Base-by-base conservation (phyloP, 37 sponge, comb jelly and placozoan species). In the Oscarella lobularis region DNA sequence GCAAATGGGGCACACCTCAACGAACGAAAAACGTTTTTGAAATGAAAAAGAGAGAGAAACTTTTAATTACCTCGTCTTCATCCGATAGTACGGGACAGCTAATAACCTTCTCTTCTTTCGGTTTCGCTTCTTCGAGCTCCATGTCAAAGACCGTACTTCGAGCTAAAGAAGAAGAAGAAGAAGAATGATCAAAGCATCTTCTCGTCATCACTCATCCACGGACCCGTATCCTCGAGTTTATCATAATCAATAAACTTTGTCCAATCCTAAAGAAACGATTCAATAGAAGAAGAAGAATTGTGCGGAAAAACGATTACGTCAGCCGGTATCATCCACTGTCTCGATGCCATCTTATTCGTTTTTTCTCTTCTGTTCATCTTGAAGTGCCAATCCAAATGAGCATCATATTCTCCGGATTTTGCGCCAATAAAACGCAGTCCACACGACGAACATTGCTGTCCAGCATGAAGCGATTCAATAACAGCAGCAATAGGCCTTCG, bases 361-460 rank as follows among this genome's bases (percentile, higher is more conserved):
- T 81, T 77, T 3, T 41, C 40, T 38, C 35, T 30, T 6, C 70
- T 32, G 78, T 97, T 97, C 39, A 81, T 65, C 37, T 74, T 55
- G 70, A 83, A 97, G 80, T 97, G 99, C 99, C 94, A 93, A 80
- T 97, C 94, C 2, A 97, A 82, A 71, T 97, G 99, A 3, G 36
- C 38, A 1, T 77, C 71, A 78, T 94, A 97, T 55, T 80, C 67
- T 38, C 79, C 54, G 6, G 77, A 38, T 2, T 77, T 67, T 0
- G 39, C 69, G 29, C 79, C 83, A 34, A 60, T 67, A 54, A 97
- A 97, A 31, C 99, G 68, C 38, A 87, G 77, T 0, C 99, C 99
- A 82, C 99, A 97, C 6, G 86, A 81, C 4, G 87, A 67, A 68
- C 99, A 97, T 5, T 81, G 87, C 66, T 88, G 87, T 4, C 94